Base-by-base conservation (phyloP, 1,140 invertebrate genomes). In the Drosophila pseudoobscura region DNA sequence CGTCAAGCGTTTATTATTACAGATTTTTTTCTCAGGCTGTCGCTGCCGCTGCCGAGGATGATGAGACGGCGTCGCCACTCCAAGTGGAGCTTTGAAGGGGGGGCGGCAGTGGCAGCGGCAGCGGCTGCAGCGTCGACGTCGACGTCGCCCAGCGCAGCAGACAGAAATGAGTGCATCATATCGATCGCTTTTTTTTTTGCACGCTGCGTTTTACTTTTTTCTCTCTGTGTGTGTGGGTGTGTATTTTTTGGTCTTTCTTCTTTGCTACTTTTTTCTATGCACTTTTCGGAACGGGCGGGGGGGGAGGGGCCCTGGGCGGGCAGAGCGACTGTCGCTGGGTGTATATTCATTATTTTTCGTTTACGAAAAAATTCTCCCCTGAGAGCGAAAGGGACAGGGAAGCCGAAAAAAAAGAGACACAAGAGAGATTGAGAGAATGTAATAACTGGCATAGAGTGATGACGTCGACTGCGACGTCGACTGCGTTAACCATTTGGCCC, bases 101-200 rank as follows among this genome's bases (percentile, higher is more conserved):
- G 72, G 11, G 63, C 64, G 63, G 65, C 57, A 59, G 63, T 15
- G 15, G 15, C 52, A 31, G 60, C 58, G 56, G 53, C 76, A 57
- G 65, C 73, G 57, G 47, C 80, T 43, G 31, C 43, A 13, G 24
- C 50, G 55, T 22, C 46, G 47, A 46, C 74, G 78, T 65, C 58
- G 58, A 46, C 74, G 78, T 66, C 58, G 58, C 51, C 64, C 68
- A 85, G 76, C 89, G 89, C 85, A 80, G 85, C 89, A 91, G 89
- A 91, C 89, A 91, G 87, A 91, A 91, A 91, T 91, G 89, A 91
- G 89, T 91, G 89, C 89, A 91, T 91, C 89, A 91, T 91, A 91
- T 91, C 89, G 89, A 91, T 91, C 89, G 89, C 72, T 79, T 80
- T 82, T 87, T 78, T 82, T 90, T 90, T 85, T 74, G 66, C 87